These are phyloP conservation scores for Acrobasis suavella DNA, from an alignment of 2,888 invertebrate genomes.

Conservation along the genomic window DNA sequence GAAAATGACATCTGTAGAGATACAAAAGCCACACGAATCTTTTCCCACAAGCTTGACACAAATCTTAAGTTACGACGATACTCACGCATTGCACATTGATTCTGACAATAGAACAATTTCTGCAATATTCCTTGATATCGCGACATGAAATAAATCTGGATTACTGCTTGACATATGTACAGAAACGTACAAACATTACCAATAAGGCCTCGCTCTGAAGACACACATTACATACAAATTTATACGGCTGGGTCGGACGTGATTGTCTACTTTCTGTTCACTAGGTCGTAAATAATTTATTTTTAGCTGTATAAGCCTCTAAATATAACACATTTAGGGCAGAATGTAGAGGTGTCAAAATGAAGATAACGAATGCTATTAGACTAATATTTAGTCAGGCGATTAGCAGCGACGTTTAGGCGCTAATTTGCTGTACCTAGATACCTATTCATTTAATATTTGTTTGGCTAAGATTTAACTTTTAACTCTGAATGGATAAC, in stretches of 20 bases:
- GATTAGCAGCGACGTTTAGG: conserved; percentile 51
- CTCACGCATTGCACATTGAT: neutral
- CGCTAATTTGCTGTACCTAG: conserved; percentile 44
- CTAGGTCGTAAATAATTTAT: conserved; percentile 33
- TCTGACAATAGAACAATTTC: neutral
- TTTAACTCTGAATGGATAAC: conserved; percentile 30
- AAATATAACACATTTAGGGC: conserved; percentile 40
- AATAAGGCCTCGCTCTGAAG: conserved; percentile 24
- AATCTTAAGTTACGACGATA: conserved; percentile 1
- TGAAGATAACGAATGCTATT: conserved; percentile 45
- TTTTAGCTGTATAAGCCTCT: conserved; percentile 28
- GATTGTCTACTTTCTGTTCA: conserved; percentile 32
- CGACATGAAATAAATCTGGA: conserved; percentile 8
- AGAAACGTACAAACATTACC: conserved; percentile 25
- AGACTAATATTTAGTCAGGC: conserved; percentile 50
- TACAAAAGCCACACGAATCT: neutral
- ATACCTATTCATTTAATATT: conserved; percentile 28
- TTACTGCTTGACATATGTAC: conserved; percentile 14
- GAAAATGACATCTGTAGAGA: neutral
- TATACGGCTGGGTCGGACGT: conserved; percentile 38
- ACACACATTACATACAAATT: conserved; percentile 26
- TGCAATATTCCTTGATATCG: conserved; percentile 1
- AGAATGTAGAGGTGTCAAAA: conserved; percentile 49
- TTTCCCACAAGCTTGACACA: neutral
- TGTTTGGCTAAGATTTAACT: conserved; percentile 36